Conservation (phyloP, 2,888 invertebrate genomes). For the Ectemnius continuus region DNA sequence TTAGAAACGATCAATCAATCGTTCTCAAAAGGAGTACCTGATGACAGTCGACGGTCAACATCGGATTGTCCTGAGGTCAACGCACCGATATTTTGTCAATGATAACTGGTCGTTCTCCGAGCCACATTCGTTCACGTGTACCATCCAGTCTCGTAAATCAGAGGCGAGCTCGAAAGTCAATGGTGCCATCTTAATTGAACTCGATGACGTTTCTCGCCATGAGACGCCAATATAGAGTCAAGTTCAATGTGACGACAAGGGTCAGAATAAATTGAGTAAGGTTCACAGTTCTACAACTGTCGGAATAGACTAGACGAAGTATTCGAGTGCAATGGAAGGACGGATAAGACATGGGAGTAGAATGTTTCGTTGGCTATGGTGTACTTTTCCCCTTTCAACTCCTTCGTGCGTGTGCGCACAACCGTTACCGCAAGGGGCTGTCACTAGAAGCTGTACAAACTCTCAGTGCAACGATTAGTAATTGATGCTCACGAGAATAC, state of each 20-base stretch:
- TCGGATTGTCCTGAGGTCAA: slow-evolving; percentile 14
- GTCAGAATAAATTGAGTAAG: too few relatives aligned
- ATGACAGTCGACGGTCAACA: slow-evolving; percentile 8
- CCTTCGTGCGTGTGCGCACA: neutral
- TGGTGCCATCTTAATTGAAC: slow-evolving; percentile 37
- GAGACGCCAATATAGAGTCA: too few relatives aligned
- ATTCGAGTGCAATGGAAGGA: too few relatives aligned
- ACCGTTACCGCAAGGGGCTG: too few relatives aligned
- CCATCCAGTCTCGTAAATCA: slow-evolving; percentile 28
- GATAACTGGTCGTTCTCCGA: slow-evolving; percentile 1
- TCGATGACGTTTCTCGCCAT: slow-evolving; percentile 33
- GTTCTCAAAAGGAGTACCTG: neutral
- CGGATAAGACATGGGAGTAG: too few relatives aligned
- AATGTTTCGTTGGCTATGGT: too few relatives aligned
- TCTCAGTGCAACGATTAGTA: slow-evolving; percentile 34
- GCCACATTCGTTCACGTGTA: slow-evolving; percentile 3
- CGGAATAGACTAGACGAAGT: too few relatives aligned
- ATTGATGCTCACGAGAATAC: slow-evolving; percentile 66
- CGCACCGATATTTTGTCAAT: slow-evolving; percentile 2
- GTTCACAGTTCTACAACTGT: too few relatives aligned
- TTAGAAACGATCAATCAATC: slow-evolving; percentile 5
- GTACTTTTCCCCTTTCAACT: slow-evolving; percentile 17
- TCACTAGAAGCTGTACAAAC: too few relatives aligned
- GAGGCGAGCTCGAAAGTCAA: slow-evolving; percentile 38
- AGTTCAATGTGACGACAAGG: too few relatives aligned